Evolutionary conservation across 1,140 invertebrate species (phyloP), one percentile per base, ranked within the genome.

Genomic region (Heliconius himera): DNA sequence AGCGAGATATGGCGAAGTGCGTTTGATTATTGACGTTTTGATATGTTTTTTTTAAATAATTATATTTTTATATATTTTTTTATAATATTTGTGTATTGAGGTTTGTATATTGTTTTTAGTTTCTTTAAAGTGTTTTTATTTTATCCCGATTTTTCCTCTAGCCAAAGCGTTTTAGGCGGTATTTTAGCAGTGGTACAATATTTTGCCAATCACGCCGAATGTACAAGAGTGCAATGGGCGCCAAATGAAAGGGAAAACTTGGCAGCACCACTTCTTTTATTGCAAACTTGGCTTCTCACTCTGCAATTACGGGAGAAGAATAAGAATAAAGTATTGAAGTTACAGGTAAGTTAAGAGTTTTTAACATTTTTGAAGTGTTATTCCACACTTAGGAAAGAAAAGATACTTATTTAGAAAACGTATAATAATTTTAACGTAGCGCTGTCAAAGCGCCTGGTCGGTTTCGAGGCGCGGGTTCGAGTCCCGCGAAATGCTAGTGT

Each of bases 161-260:
- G 97, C 87, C 95, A 96, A 18, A 96, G 96, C 76, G 87, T 97
- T 8, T 89, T 96, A 75, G 97, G 97, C 51, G 97, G 97, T 2
- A 38, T 97, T 2, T 82, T 98, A 29, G 94, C 97, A 0, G 96
- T 96, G 13, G 73, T 95, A 0, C 95, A 96, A 22, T 98, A 97
- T 90, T 97, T 98, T 82, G 97, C 96, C 79, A 98, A 98, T 89
- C 97, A 98, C 89, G 95, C 95, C 5, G 97, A 98, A 85, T 95
- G 96, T 71, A 98, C 97, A 0, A 90, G 98, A 54, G 97, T 98
- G 2, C 97, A 97, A 89, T 98, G 98, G 97, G 96, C 97, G 0
- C 97, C 97, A 1, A 97, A 98, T 11, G 93, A 98, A 74, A 91
- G 98, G 78, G 98, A 98, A 93, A 98, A 96, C 84, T 97, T 98